Conservation (phyloP, 2,113 vertebrate genomes). For the Tragelaphus imberbis region DNA sequence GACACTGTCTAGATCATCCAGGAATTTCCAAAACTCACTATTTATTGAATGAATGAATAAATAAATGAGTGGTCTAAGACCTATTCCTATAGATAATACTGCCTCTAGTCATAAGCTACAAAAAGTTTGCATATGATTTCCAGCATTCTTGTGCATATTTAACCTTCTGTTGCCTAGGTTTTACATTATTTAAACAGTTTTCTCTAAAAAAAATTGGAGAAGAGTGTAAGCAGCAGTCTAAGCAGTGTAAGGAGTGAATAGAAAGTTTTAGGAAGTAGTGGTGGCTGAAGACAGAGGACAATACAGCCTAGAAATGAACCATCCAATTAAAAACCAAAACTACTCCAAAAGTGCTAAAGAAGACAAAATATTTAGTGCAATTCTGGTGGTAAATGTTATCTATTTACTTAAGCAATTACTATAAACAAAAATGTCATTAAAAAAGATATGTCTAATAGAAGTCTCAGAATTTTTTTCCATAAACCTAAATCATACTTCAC, state of each 20-base stretch:
- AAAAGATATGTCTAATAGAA: not conserved
- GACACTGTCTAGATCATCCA: not conserved
- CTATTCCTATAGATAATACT: not conserved
- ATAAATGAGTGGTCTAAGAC: not conserved
- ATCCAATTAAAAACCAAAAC: not conserved
- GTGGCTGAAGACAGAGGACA: not conserved
- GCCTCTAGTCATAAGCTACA: not conserved
- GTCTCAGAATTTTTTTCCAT: not conserved
- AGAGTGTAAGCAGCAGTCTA: not conserved
- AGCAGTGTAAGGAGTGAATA: not conserved
- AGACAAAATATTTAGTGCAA: not conserved
- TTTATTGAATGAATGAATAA: not conserved
- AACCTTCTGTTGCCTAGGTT: not conserved
- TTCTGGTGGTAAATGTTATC: not conserved
- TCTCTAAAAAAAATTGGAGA: not conserved
- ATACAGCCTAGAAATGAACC: not conserved
- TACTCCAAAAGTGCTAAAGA: not conserved
- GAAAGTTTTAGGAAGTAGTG: accelerated
- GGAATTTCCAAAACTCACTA: not conserved
- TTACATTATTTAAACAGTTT: not conserved
- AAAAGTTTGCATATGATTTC: not conserved
- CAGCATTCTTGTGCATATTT: not conserved
- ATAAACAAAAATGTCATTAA: not conserved
- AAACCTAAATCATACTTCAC: not conserved
- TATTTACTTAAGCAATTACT: not conserved